Base-by-base conservation (phyloP, 1,140 invertebrate species). In the Eulimnadia texana region DNA sequence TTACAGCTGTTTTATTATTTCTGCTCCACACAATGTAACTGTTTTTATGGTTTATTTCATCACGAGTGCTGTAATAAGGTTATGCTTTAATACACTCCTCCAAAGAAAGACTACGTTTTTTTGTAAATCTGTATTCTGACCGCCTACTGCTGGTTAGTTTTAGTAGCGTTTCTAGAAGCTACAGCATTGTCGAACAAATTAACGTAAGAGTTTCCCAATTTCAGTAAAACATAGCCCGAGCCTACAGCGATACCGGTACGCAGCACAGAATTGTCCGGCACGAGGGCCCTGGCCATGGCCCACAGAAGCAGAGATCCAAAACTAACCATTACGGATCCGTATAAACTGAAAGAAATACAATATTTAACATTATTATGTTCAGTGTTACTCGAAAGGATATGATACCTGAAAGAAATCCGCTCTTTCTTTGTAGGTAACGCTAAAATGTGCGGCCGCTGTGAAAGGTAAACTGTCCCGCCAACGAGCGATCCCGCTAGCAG, bases 231-330 rank as follows among this genome's bases (percentile, higher is more conserved):
- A 19, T 80, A 66, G 13, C 81, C 80, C 19, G 80, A 78, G 42
- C 74, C 74, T n/a, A 84, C 62, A 10, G 83, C 84, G 42, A 78
- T 75, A 24, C 79, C 51, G 1, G 81, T 82, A 50, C 80, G 75
- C 1, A 82, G 54, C 9, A 76, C 68, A 50, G 80, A 76, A 68
- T 81, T 84, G 64, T 78, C 74, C 3, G 84, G 83, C 27, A 85
- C 66, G 29, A 83, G 68, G 20, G 80, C 82, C 66, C 83, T 76
- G 24, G 84, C 71, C 24, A 87, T 77, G 1, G 84, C 84, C 82
- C 84, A 86, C 27, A 80, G 72, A 3, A 87, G 71, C 3, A 87
- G 80, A 0, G 84, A 85, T 22, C 85, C 84, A 69, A 87, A 80
- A 58, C 81, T 84, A 67, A 86, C 80, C 19, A 85, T 73, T 3